phyloP scores from a whole-genome alignment of 1,140 invertebrate genomes.

The Phenacoccus solenopsis region DNA sequence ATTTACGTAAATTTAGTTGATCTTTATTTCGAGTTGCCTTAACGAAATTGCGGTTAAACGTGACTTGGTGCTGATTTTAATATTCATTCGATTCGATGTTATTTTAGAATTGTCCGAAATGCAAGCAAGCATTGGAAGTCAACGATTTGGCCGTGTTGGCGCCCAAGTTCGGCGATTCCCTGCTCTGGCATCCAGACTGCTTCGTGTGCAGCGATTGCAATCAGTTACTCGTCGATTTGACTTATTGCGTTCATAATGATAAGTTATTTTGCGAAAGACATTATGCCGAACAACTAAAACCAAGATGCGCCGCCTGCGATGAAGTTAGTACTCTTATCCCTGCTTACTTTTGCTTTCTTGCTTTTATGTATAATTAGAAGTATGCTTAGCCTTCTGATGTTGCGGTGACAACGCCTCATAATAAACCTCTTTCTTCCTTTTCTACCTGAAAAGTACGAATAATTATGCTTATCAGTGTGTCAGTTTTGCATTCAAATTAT shows the following conservation, averaged over 20 bases:
- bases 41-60: background rate
- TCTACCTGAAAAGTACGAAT: no score
- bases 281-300: constrained; percentile 84
- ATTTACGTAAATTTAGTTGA: no score
- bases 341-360: background rate
- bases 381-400: no score
- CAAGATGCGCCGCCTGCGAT: constrained; percentile 83
- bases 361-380: no score
- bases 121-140: constrained; percentile 44
- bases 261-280: constrained; percentile 82
- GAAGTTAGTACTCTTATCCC: constrained; percentile 55
- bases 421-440: no score
- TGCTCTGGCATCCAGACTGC: constrained; percentile 73
- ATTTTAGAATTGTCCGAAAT: constrained; percentile 49
- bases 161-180: constrained; percentile 49
- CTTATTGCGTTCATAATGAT: constrained; percentile 79
- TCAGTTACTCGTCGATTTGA: constrained; percentile 79
- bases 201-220: constrained; percentile 74
- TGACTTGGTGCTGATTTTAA: background rate
- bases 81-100: no score
- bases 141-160: constrained; percentile 56
- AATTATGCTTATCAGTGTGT: no score
- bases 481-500: no score
- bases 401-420: no score
- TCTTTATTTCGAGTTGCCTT: no score